Percentiles rank a stretch among this genome's conserved stretches.
These are phyloP conservation scores for Barnardius zonarius DNA, from an alignment of 2,113 vertebrate species.

Conservation along the genomic window DNA sequence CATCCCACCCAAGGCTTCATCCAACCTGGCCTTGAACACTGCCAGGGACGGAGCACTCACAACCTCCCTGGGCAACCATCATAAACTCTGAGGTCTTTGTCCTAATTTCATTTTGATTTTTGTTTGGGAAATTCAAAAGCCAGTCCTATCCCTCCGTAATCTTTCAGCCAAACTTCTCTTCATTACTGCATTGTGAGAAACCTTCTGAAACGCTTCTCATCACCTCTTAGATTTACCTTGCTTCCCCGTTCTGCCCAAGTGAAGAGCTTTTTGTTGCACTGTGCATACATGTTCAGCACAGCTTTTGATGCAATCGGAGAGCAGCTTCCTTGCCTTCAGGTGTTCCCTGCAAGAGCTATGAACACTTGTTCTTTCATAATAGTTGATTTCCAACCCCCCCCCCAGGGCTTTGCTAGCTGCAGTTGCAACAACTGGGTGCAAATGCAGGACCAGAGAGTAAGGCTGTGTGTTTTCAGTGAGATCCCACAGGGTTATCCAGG, in stretches of 20 bases:
- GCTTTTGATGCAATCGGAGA: neutral
- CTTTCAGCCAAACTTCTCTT: neutral
- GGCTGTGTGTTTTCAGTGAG: neutral
- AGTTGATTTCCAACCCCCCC: neutral
- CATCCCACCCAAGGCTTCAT: no score
- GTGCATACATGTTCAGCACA: neutral
- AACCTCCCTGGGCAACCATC: no score
- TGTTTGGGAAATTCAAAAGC: neutral
- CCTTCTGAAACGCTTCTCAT: neutral
- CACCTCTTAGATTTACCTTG: neutral
- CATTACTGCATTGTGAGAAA: neutral
- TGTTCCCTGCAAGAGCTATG: neutral
- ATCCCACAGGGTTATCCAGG: neutral
- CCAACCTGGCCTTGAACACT: no score
- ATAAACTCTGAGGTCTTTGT: neutral
- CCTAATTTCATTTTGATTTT: neutral
- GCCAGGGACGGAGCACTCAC: no score
- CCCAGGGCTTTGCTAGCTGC: neutral
- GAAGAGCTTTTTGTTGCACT: neutral
- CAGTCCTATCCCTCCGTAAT: accelerated
- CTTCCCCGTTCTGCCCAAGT: neutral
- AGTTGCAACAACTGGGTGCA: neutral
- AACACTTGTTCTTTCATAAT: neutral
- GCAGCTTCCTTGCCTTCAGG: neutral
- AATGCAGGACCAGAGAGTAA: neutral